Evolutionary conservation across 2,797 vertebrate species (phyloP).

Genomic region (Lithobates pipiens): DNA sequence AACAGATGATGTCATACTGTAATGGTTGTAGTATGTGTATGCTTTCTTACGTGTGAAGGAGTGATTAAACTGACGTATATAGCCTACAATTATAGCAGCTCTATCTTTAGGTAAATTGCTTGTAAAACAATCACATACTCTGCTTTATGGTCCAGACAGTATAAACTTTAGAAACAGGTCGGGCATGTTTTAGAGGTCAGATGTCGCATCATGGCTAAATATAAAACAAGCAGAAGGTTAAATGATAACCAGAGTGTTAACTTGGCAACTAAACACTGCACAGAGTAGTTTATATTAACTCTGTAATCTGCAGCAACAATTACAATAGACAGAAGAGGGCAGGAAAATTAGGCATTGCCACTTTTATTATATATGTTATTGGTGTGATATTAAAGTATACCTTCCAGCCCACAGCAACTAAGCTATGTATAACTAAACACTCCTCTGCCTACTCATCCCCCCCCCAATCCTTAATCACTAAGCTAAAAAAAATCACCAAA

Average conservation of each 20-base stretch:
- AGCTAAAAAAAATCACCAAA: too few species aligned
- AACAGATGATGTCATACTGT: background rate
- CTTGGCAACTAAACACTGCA: background rate
- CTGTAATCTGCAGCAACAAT: background rate
- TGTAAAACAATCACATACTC: background rate
- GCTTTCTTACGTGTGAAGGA: background rate
- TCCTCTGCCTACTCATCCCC: too few species aligned
- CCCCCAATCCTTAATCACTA: too few species aligned
- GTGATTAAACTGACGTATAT: background rate
- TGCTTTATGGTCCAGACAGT: background rate
- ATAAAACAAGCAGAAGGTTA: background rate
- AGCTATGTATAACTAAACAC: too few species aligned
- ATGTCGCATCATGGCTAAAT: background rate
- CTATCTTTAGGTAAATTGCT: background rate
- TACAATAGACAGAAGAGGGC: background rate
- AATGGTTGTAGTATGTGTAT: background rate
- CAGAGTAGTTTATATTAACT: background rate
- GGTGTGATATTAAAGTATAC: background rate
- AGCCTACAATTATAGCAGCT: background rate
- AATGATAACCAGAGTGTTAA: background rate
- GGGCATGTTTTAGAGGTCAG: background rate
- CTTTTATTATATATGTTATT: background rate
- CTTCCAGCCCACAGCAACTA: too few species aligned
- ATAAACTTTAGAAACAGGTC: background rate
- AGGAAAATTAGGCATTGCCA: background rate